Percentiles rank a stretch among this genome's conserved stretches.
These are phyloP conservation scores for Tachycineta bicolor DNA, from an alignment of 2,113 vertebrate species.

Conservation along the genomic window DNA sequence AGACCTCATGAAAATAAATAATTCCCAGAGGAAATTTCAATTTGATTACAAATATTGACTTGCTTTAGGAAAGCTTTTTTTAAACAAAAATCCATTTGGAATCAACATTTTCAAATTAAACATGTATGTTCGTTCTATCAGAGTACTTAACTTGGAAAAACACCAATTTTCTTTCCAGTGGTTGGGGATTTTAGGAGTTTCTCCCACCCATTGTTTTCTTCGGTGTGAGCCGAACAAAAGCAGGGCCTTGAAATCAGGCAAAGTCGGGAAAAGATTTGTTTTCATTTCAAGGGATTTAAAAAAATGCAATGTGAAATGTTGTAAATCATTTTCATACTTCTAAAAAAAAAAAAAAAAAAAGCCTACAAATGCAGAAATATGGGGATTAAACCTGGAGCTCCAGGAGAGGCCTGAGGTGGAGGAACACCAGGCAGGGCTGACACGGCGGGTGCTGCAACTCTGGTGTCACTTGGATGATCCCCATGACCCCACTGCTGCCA, in stretches of 20 bases:
- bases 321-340: slow-evolving; percentile 19
- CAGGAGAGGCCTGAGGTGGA: background rate
- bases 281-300: slow-evolving; percentile 30
- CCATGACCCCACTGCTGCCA: background rate
- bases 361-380: background rate
- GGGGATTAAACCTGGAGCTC: background rate
- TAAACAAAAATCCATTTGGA: slow-evolving; percentile 66
- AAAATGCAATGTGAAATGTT: background rate
- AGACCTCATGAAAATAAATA: slow-evolving; percentile 59
- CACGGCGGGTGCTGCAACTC: no score
- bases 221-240: background rate
- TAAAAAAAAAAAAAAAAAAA: background rate
- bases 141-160: slow-evolving; percentile 39
- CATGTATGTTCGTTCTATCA: slow-evolving; percentile 19
- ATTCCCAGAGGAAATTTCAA: slow-evolving; percentile 65
- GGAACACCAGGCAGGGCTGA: background rate
- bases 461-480: fast-evolving
- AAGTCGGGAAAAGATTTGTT: background rate
- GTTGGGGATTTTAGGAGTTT: slow-evolving; percentile 50
- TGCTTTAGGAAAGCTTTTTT: slow-evolving; percentile 50
- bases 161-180: slow-evolving; percentile 20
- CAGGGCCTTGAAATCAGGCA: background rate
- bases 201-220: background rate
- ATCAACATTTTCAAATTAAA: slow-evolving; percentile 67
- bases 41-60: slow-evolving; percentile 73